These are phyloP conservation scores for Saiga tatarica DNA, from an alignment of 2,113 vertebrate species.

Conservation along the genomic window DNA sequence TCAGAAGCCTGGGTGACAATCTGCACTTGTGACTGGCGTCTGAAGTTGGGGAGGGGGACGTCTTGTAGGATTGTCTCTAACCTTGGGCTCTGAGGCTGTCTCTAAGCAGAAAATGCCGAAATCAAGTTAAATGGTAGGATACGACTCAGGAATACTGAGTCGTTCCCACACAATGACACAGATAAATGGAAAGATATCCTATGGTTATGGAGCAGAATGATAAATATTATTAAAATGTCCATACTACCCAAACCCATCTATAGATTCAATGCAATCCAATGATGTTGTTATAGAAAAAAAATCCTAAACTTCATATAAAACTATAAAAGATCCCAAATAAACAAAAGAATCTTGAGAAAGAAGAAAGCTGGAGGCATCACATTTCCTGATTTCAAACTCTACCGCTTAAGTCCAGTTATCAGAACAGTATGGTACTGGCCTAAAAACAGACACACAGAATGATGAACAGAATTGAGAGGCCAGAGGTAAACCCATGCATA, in stretches of 20 bases:
- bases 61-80: not conserved
- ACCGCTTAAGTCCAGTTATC: too few relatives aligned
- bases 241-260: not conserved
- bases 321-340: not conserved
- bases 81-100: not conserved
- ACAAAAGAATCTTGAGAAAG: not conserved
- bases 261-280: not conserved
- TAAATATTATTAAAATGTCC: not conserved
- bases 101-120: not conserved
- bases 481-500: not conserved
- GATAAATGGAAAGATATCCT: not conserved
- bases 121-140: not conserved
- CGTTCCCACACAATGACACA: not conserved
- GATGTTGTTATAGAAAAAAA: not conserved
- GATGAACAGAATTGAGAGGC: not conserved
- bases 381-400: not conserved
- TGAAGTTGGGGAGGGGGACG: not conserved
- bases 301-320: not conserved
- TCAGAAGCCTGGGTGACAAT: not conserved
- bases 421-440: not conserved
- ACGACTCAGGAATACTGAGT: not conserved
- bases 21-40: not conserved
- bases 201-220: not conserved
- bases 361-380: not conserved
- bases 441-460: not conserved